Evolutionary conservation across 2,888 invertebrate species (phyloP), one percentile per base, ranked within the genome.

Genomic region (Limnephilus auricula): DNA sequence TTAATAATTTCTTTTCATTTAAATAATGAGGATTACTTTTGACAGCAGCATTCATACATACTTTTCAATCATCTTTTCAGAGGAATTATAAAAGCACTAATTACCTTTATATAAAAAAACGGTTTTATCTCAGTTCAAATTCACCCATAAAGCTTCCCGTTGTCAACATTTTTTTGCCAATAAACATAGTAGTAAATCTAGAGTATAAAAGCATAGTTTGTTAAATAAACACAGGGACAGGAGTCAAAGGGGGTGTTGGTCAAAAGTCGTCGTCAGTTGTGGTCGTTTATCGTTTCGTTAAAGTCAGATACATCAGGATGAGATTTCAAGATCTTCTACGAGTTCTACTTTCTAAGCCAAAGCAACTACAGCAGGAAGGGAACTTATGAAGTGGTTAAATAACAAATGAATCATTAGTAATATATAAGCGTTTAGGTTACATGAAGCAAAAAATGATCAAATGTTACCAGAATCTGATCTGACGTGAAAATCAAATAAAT

Each of bases 401-500:
- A 89, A 40, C 50, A 90, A 37, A 79, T 84, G 31, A 32, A 87
- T 45, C 83, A 89, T 89, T 89, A 89, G 89, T 83, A 89, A 25
- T 37, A 31, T 84, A 30, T 45, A 83, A 78, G 78, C 85, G 65
- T 85, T n/a, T 79, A 89, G 78, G 88, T 90, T 90, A 90, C 37
- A 50, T 32, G 80, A 91, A 93, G 92, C 91, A 90, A 90, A 91
- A 92, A 93, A 92, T 93, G 92, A 93, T 91, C 93, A 91, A 92
- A 90, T 78, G 40, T 87, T 82, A 89, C 83, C 90, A 87, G 25
- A 65, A 25, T 65, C 65, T 65, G 65, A 91, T 90, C 92, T 90
- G 92, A 86, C 91, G 79, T 92, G 86, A 89, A 92, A 92, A 92
- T 90, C 65, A 93, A 93, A 93, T 91, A 92, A 93, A 89, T 82